A percentile compares a stretch with the other conserved stretches of the same genome.
Evolutionary conservation across 92 coral and sea anemone genomes (phyloP).

Genomic region (Zoanthus sansibaricus): DNA sequence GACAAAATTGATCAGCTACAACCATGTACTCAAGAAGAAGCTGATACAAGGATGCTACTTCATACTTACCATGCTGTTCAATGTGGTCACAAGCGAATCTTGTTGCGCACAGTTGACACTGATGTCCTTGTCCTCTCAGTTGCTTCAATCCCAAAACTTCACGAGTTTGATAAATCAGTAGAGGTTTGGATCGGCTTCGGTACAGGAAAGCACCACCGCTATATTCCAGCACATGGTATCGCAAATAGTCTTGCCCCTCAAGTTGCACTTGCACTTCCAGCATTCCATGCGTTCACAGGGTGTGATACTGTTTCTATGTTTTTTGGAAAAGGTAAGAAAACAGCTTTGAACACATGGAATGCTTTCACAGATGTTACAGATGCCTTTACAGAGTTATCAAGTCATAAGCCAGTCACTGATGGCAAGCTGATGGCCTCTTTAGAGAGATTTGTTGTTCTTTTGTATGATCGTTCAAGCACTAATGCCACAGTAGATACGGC

Average conservation of each 20-base stretch:
- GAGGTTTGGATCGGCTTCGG: slow-evolving; percentile 56
- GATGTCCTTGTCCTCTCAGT: slow-evolving; percentile 11
- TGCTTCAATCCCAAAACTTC: slow-evolving; percentile 15
- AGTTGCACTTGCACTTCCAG: slow-evolving; percentile 36
- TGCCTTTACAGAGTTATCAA: slow-evolving; percentile 37
- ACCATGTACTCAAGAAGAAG: background rate
- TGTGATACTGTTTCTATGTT: slow-evolving; percentile 50
- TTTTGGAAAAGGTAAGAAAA: slow-evolving; percentile 47
- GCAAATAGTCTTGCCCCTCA: slow-evolving; percentile 16
- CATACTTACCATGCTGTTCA: background rate
- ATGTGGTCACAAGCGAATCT: slow-evolving; percentile 2
- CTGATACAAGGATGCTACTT: too few species aligned
- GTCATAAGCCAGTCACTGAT: slow-evolving; percentile 30
- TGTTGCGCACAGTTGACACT: slow-evolving; percentile 6
- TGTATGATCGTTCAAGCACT: slow-evolving; percentile 34
- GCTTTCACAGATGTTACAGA: slow-evolving; percentile 41
- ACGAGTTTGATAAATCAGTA: slow-evolving; percentile 13
- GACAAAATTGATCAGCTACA: slow-evolving; percentile 4
- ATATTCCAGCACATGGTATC: slow-evolving; percentile 47
- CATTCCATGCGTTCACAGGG: slow-evolving; percentile 48
- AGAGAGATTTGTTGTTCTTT: slow-evolving; percentile 33
- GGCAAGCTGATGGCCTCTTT: slow-evolving; percentile 35
- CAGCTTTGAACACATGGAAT: slow-evolving; percentile 48
- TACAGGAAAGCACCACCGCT: slow-evolving; percentile 44
- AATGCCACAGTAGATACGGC: slow-evolving; percentile 36